Base-by-base conservation (phyloP, 2,797 vertebrate genomes). In the Furcifer pardalis region DNA sequence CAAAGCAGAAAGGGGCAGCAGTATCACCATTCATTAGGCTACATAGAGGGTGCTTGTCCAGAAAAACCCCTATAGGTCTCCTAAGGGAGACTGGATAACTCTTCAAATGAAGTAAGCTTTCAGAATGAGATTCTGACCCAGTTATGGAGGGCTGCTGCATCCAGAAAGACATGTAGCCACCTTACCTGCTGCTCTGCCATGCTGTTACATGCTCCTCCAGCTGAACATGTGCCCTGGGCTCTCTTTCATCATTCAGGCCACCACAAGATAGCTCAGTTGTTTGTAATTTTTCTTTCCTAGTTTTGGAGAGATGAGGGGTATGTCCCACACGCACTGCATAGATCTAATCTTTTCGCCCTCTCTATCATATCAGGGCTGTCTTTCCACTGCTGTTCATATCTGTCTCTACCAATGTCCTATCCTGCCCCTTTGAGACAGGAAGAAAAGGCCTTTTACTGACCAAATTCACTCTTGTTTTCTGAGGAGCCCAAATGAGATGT, bases 371-470 rank as follows among this genome's bases (percentile, higher is more conserved):
- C 60, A 75, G 7, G 1, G 3, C 65, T 81, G 63, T 17, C 84
- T 63, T 86, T 86, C 72, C 17, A 62, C 68, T 71, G 79, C 15
- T 79, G 73, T 77, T 49, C 30, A 8, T 65, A 62, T 32, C 30
- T 42, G 27, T 27, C 56, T 21, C 35, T 52, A 35, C 63, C 80
- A 12, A 21, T 74, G 12, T 44, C 23, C n/a, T 82, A 13, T 25
- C 40, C 4, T 60, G 30, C 30, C 62, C 3, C 8, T 21, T 32
- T 10, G 8, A 59, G 65, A 60, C 19, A 37, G 44, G 19, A 71
- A 52, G 79, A 40, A 69, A 76, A 76, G 17, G 42, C 46, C n/a
- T 7, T 27, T 86, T 37, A 65, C 49, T 62, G n/a, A 40, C 65
- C 30, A 35, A 37, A 23, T 1, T 62, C 62, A 52, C 52, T n/a